Base-by-base conservation (phyloP, 2,888 invertebrate species). In the Nomada flava region DNA sequence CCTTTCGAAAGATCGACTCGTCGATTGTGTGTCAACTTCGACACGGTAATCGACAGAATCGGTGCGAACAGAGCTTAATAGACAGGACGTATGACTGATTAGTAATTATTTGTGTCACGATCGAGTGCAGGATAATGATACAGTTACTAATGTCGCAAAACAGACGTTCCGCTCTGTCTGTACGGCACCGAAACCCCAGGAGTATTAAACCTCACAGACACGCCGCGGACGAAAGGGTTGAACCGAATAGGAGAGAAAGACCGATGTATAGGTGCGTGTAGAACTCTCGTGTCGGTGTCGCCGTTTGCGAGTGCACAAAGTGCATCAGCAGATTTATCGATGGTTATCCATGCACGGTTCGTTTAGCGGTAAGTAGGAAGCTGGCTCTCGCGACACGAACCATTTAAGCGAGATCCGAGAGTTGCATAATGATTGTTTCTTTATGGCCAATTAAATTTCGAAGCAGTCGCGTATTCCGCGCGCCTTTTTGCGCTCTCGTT, bases 81-180 rank as follows among this genome's bases (percentile, higher is more conserved):
- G 63, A 42, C 26, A 52, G 74, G 55, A 69, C 76, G 74, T 69
- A 82, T 67, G 68, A 55, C 59, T 73, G 73, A 86, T 84, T 86
- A 82, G 70, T 78, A 86, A 86, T 86, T 79, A 82, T 84, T 86
- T 83, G 80, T 78, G 74, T 69, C 50, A 53, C 44, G 71, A 76
- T 76, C 76, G 79, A 76, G 76, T 76, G 60, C 69, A 55, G 75
- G 75, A 79, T 86, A 86, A 86, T 81, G 78, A 74, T 65, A 86
- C 80, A 82, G 84, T 86, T 86, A 86, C 84, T 86, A 86, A 86
- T 81, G 77, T 80, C 86, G 67, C 84, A 83, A 83, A 80, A 81
- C 83, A 79, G 78, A 81, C 82, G 68, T 73, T 77, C 59, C 23
- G 52, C 60, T 50, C 65, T 42, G 73, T 71, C 44, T 57, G 13